Conservation (phyloP, 1,140 invertebrate species). For the Pteromalus puparum region DNA sequence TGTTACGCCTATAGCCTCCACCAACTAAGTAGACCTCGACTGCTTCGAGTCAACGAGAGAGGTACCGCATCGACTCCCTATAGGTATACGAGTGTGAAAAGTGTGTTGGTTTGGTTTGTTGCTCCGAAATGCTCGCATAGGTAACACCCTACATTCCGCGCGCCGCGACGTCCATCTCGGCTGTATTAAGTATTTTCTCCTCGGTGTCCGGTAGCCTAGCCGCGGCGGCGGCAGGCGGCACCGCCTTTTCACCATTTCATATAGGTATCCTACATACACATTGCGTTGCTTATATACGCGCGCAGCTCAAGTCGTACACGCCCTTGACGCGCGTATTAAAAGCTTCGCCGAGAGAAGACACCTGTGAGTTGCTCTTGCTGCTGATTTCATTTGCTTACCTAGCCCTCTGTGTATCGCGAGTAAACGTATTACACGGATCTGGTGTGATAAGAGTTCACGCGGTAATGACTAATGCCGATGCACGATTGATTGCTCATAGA, state of each 20-base stretch:
- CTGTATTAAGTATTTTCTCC: not conserved
- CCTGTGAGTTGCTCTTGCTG: not conserved
- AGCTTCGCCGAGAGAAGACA: not conserved
- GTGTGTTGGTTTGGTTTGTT: not conserved
- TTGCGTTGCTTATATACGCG: conserved; percentile 40
- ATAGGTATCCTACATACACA: not conserved
- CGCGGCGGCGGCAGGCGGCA: conserved; percentile 51
- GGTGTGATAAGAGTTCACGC: not conserved
- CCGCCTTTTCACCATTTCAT: conserved; percentile 59
- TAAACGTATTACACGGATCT: not conserved
- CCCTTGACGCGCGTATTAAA: conserved; percentile 16
- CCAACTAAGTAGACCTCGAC: not conserved
- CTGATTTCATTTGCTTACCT: not conserved
- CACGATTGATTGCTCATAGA: not conserved
- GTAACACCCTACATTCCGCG: not conserved
- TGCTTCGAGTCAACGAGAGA: not conserved
- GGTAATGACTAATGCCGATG: not conserved
- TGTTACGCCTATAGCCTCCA: not conserved
- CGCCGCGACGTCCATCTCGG: not conserved
- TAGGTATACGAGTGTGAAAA: not conserved
- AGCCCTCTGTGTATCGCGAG: not conserved
- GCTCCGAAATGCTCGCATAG: not conserved
- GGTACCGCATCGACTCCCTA: not conserved
- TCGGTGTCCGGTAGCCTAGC: conserved; percentile 44
- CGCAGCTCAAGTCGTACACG: conserved; percentile 34